phyloP scores from a whole-genome alignment of 2,888 invertebrate species.

The Lordiphosa andalusiaca region DNA sequence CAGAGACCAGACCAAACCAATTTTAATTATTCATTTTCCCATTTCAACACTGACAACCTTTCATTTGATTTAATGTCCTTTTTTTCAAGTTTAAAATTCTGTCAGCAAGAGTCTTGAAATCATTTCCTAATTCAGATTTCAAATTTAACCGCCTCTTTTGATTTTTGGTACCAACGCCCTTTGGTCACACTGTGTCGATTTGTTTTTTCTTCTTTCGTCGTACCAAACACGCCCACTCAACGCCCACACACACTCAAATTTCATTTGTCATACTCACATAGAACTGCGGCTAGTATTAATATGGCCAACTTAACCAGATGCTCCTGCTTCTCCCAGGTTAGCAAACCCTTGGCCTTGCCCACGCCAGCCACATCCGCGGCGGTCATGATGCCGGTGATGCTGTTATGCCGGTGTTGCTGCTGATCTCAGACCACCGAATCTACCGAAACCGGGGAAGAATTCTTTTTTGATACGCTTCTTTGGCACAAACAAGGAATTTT shows the following conservation, averaged over 20 bases:
- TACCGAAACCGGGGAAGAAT: too few relatives aligned
- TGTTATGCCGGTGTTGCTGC: not conserved
- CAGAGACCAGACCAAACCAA: too few relatives aligned
- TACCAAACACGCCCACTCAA: slow-evolving; percentile 7
- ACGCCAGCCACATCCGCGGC: not conserved
- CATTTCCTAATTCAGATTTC: not conserved
- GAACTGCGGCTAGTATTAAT: slow-evolving; percentile 92
- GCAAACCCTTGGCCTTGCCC: slow-evolving; percentile 52
- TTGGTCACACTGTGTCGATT: slow-evolving; percentile 1
- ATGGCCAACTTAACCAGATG: slow-evolving; percentile 90
- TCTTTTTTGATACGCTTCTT: too few relatives aligned
- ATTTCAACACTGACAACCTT: too few relatives aligned
- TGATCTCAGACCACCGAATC: too few relatives aligned
- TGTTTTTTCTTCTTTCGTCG: not conserved
- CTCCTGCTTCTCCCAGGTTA: slow-evolving; percentile 89
- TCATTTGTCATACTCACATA: slow-evolving; percentile 87
- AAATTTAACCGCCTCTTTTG: not conserved
- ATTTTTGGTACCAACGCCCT: not conserved
- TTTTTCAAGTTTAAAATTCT: too few relatives aligned
- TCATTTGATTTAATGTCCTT: too few relatives aligned
- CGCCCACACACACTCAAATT: slow-evolving; percentile 3
- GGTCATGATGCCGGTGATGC: slow-evolving; percentile 6
- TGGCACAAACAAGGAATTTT: too few relatives aligned
- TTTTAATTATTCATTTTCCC: too few relatives aligned
- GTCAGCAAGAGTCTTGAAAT: too few relatives aligned